phyloP scores from a whole-genome alignment of 2,888 invertebrate species.

The Amiota communis region DNA sequence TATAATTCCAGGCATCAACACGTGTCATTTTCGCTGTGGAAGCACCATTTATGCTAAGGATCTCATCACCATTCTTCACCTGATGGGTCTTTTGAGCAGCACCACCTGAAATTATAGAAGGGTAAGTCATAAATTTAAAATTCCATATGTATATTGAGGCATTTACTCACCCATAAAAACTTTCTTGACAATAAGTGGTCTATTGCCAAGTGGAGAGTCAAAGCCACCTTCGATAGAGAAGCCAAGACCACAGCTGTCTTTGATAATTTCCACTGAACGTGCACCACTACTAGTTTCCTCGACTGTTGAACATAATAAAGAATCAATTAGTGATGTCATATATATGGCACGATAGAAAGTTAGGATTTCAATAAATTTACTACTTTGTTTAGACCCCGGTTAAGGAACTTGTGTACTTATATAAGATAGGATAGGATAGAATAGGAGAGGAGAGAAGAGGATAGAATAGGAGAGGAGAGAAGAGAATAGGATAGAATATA shows the following conservation, averaged over 20 bases:
- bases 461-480: too few relatives aligned
- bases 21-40: conserved; percentile 89
- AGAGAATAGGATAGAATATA: too few relatives aligned
- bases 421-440: too few relatives aligned
- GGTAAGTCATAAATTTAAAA: neutral
- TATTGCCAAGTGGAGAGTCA: conserved; percentile 91
- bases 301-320: conserved; percentile 27
- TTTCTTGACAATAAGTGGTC: conserved; percentile 91
- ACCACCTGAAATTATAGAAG: conserved; percentile 78
- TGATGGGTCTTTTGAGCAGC: conserved; percentile 90
- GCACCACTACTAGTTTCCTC: conserved; percentile 65
- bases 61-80: conserved; percentile 89
- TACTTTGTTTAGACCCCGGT: too few relatives aligned
- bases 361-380: too few relatives aligned
- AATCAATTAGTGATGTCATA: neutral
- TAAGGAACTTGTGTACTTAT: too few relatives aligned
- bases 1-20: conserved; percentile 94
- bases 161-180: conserved; percentile 87
- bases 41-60: conserved; percentile 86
- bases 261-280: conserved; percentile 70
- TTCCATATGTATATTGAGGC: neutral
- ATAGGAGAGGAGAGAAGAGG: too few relatives aligned
- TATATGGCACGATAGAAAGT: neutral
- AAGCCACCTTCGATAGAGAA: conserved; percentile 96
- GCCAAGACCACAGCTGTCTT: conserved; percentile 91